These are phyloP conservation scores for Babyrousa celebensis DNA, from an alignment of 2,797 vertebrate species.

Conservation along the genomic window DNA sequence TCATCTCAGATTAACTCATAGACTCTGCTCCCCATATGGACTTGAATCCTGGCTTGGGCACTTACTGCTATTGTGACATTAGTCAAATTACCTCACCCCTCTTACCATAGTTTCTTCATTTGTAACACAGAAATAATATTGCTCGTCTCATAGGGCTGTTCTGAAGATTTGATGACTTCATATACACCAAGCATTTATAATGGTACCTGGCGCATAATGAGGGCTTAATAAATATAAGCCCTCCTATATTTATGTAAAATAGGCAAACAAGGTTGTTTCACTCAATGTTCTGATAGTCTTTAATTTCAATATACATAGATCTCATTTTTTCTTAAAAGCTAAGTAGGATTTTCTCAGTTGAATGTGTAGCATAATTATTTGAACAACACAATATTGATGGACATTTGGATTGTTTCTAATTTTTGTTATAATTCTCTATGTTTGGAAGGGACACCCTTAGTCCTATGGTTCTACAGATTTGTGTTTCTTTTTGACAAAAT, in stretches of 20 bases:
- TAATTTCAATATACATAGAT: neutral
- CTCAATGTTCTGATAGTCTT: neutral
- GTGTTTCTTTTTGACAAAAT: slow-evolving; percentile 23
- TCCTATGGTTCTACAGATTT: slow-evolving; percentile 16
- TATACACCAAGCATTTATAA: neutral
- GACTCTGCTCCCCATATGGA: neutral
- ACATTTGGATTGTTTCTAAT: neutral
- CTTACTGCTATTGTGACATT: neutral
- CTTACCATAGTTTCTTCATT: neutral
- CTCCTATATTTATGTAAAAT: neutral
- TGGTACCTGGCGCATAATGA: neutral
- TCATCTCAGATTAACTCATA: neutral
- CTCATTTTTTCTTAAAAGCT: neutral
- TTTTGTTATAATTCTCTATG: neutral
- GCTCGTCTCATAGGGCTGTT: neutral
- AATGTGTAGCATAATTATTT: neutral
- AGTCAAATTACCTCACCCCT: neutral
- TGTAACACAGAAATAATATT: neutral
- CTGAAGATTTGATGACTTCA: neutral
- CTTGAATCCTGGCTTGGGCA: neutral
- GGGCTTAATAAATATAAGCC: neutral
- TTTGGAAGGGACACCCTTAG: neutral
- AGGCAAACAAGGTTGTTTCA: neutral
- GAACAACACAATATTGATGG: neutral
- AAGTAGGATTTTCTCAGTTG: neutral